phyloP scores from a whole-genome alignment of 2,888 invertebrate species.

The Perizoma affinitatum region DNA sequence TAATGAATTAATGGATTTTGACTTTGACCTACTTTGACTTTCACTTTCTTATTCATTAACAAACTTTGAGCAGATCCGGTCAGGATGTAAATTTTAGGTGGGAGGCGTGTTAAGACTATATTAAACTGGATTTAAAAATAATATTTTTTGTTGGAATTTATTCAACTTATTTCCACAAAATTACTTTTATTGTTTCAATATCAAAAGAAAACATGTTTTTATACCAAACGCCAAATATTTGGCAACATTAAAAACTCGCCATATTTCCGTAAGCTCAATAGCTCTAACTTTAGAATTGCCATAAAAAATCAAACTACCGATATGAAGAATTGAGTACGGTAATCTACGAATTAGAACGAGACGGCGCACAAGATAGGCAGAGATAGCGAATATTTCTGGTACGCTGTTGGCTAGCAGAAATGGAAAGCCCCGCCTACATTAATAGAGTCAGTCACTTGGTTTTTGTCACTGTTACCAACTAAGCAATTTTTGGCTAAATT shows the following conservation, averaged over 20 bases:
- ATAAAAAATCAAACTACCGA: conserved; percentile 71
- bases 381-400: conserved; percentile 35
- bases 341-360: conserved; percentile 63
- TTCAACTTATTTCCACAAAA: no score
- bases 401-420: conserved; percentile 48
- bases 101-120: no score
- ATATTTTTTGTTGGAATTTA: no score
- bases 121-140: no score
- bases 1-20: no score
- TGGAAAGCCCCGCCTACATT: conserved; percentile 54
- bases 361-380: conserved; percentile 41
- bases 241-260: conserved; percentile 57
- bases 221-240: conserved; percentile 24
- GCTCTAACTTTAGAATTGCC: conserved; percentile 62
- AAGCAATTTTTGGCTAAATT: conserved; percentile 2
- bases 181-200: no score
- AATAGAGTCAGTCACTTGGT: conserved; percentile 61
- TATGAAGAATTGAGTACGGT: conserved; percentile 73
- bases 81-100: no score
- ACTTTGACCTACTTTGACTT: no score
- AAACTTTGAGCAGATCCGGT: no score
- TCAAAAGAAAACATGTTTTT: background rate
- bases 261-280: conserved; percentile 50
- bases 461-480: conserved; percentile 52
- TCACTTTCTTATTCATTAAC: no score